Conservation (phyloP, 2,888 invertebrate species). For the Esperia sulphurella region DNA sequence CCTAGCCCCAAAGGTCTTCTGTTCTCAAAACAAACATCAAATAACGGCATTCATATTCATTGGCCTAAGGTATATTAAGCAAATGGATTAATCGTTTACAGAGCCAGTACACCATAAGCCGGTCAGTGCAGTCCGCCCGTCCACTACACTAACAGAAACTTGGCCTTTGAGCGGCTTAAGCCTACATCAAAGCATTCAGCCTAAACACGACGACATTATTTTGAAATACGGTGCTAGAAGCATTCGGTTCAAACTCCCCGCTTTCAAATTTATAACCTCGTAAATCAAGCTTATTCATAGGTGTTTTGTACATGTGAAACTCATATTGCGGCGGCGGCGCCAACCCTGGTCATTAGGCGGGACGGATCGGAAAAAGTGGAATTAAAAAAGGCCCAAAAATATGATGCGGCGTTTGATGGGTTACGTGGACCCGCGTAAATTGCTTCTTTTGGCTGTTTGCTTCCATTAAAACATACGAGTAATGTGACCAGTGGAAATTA, state of each 20-base stretch:
- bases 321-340: slow-evolving; percentile 25
- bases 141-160: neutral
- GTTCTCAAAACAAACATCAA: no score
- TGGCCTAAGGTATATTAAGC: no score
- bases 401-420: slow-evolving; percentile 6
- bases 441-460: neutral
- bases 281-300: slow-evolving; percentile 53
- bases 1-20: no score
- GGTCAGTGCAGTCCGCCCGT: no score
- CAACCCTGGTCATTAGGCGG: slow-evolving; percentile 22
- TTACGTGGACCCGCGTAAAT: neutral
- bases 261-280: slow-evolving; percentile 45
- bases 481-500: no score
- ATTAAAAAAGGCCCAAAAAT: slow-evolving; percentile 11
- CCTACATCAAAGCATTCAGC: slow-evolving; percentile 16
- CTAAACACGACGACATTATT: slow-evolving; percentile 46
- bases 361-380: slow-evolving; percentile 11
- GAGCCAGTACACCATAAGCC: no score
- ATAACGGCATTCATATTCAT: no score
- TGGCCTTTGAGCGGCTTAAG: neutral
- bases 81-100: no score
- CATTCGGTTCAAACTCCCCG: slow-evolving; percentile 41
- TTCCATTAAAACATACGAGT: no score
- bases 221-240: slow-evolving; percentile 46
- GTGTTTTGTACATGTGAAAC: slow-evolving; percentile 42